phyloP scores from a whole-genome alignment of 2,797 vertebrate species.

The Acrossocheilus wenchowensis region DNA sequence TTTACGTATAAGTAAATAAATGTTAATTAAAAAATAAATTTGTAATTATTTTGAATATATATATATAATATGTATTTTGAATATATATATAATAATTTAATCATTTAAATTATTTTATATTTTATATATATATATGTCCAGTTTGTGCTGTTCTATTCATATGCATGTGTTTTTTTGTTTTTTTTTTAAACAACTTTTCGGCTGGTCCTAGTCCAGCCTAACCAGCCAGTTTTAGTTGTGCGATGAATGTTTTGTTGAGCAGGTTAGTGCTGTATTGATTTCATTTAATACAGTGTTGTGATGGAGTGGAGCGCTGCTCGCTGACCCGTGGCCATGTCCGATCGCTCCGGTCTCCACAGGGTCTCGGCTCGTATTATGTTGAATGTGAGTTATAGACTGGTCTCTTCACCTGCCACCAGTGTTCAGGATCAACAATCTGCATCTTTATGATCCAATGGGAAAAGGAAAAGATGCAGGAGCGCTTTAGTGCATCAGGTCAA shows the following conservation, averaged over 20 bases:
- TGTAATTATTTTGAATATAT: too few species aligned
- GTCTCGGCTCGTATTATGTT: not conserved
- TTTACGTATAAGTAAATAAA: too few species aligned
- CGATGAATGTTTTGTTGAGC: not conserved
- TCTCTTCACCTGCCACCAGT: not conserved
- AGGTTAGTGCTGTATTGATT: slow-evolving; percentile 53
- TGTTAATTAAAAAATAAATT: too few species aligned
- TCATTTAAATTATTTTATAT: too few species aligned
- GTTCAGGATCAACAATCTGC: not conserved
- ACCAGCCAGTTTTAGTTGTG: not conserved
- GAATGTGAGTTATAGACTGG: not conserved
- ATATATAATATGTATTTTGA: too few species aligned
- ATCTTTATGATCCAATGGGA: not conserved
- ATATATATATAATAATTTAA: too few species aligned
- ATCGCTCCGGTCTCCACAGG: slow-evolving; percentile 3
- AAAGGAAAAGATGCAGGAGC: not conserved
- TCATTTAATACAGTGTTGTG: slow-evolving; percentile 53
- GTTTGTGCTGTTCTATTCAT: not conserved
- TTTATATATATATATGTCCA: too few species aligned
- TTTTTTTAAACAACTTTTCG: too few species aligned
- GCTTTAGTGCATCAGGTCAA: not conserved
- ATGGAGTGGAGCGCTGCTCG: slow-evolving; percentile 12
- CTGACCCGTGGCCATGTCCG: slow-evolving; percentile 33
- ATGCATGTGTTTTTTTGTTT: not conserved
- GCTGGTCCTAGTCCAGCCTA: not conserved